These are phyloP conservation scores for Cybosia mesomella DNA, from an alignment of 2,888 invertebrate species.

Conservation along the genomic window DNA sequence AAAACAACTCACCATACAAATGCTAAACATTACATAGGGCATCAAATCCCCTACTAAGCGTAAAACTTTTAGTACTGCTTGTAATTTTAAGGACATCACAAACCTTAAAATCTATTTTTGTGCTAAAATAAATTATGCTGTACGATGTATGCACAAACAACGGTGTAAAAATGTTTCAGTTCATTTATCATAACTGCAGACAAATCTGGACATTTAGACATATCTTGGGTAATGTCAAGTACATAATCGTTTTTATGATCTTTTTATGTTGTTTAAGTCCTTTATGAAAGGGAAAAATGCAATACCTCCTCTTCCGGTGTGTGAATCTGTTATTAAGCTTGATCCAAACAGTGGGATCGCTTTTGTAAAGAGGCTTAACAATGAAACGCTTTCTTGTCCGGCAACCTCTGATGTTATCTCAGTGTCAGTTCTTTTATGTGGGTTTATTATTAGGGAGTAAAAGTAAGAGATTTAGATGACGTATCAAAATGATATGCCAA, in stretches of 20 bases:
- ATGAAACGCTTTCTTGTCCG: slow-evolving; percentile 12
- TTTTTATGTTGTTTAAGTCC: slow-evolving; percentile 1
- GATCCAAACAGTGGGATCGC: slow-evolving; percentile 13
- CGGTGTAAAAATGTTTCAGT: too few relatives aligned
- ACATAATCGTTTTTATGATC: slow-evolving; percentile 7
- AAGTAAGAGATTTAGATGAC: neutral
- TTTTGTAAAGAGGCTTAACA: slow-evolving; percentile 22
- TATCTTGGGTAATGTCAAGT: neutral
- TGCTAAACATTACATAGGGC: too few relatives aligned
- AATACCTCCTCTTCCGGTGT: neutral
- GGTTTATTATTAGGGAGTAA: slow-evolving; percentile 7
- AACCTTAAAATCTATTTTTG: too few relatives aligned
- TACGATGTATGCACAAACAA: too few relatives aligned
- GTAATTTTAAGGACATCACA: too few relatives aligned
- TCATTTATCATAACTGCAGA: too few relatives aligned
- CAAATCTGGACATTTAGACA: too few relatives aligned
- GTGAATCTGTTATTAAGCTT: slow-evolving; percentile 19
- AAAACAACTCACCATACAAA: too few relatives aligned
- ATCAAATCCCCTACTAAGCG: too few relatives aligned
- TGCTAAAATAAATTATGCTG: too few relatives aligned
- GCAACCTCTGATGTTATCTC: slow-evolving; percentile 13
- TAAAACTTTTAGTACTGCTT: too few relatives aligned
- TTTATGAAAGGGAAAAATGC: slow-evolving; percentile 13
- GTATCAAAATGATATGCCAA: neutral
- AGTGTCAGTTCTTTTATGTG: slow-evolving; percentile 11